Percentiles rank a stretch among this genome's conserved stretches.
phyloP scores from a whole-genome alignment of 2,113 vertebrate species.

The Eurystomus gularis region DNA sequence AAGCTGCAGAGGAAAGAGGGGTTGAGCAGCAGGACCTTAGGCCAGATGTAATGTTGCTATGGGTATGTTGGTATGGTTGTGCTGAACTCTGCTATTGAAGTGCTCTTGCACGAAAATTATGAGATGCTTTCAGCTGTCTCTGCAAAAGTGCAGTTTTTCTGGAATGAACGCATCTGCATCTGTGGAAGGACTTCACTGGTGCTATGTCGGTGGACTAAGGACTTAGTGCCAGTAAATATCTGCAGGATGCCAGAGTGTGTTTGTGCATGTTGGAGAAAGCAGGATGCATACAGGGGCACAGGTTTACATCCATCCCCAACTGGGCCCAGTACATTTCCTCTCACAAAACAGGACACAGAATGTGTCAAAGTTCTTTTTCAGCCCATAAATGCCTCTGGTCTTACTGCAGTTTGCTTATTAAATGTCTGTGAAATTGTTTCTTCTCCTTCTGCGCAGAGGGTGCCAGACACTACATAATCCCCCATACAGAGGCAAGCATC shows the following conservation, averaged over 20 bases:
- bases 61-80: neutral
- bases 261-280: neutral
- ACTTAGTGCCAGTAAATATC: neutral
- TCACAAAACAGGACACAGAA: neutral
- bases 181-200: neutral
- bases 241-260: neutral
- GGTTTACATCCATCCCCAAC: neutral
- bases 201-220: neutral
- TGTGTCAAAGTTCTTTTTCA: neutral
- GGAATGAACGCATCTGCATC: neutral
- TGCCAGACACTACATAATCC: fast-evolving
- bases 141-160: neutral
- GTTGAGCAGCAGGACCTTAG: neutral
- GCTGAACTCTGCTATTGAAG: neutral
- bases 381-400: neutral
- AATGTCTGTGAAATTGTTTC: neutral
- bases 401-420: neutral
- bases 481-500: fast-evolving
- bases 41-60: neutral
- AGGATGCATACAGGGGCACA: neutral
- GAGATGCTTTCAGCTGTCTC: neutral
- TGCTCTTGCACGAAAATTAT: neutral
- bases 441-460: neutral
- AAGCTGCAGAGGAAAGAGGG: neutral
- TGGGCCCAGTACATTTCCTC: neutral